Evolutionary conservation across 2,113 vertebrate genomes (phyloP), one percentile per base, ranked within the genome.

Genomic region (Hyperoodon ampullatus): DNA sequence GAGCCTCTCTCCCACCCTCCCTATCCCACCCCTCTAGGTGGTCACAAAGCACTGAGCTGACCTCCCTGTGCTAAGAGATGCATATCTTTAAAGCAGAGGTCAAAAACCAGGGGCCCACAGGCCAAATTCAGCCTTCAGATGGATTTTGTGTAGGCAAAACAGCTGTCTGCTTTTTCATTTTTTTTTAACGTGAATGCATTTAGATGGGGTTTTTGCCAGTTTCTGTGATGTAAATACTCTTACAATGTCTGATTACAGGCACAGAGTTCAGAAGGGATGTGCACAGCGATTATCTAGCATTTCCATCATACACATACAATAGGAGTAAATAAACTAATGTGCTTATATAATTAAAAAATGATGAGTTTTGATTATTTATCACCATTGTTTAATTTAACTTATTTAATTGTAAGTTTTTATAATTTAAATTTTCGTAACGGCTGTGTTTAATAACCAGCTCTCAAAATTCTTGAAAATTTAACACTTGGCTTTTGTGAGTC

Each of bases 391-490:
- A 90, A 71, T 92, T 47, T 65, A 88, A 74, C 75, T 50, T n/a
- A 75, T 28, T 86, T 75, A 66, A 84, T 80, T 78, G 1, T 58
- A 75, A 53, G 7, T 35, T 74, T 81, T 68, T 90, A n/a, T 50
- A 68, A 84, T 55, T 70, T 75, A 61, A 66, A 50, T 50, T 95
- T 95, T 81, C 4, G 47, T 19, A 81, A 75, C 42, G 16, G n/a
- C 13, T 61, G 1, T 53, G 6, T 35, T 95, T 87, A 88, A 65
- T 47, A 71, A 66, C n/a, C 5, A 35, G 19, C n/a, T 77, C 44
- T 85, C 26, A 58, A 75, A 94, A 93, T 94, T 95, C 39, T 61
- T 65, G 18, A 80, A 81, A 81, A n/a, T 33, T 28, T 47, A 74
- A 68, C 12, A 12, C 14, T 42, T 70, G 82, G 15, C 35, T 66